Conservation (phyloP, 2,797 vertebrate genomes). For the Sebastes nivosus region DNA sequence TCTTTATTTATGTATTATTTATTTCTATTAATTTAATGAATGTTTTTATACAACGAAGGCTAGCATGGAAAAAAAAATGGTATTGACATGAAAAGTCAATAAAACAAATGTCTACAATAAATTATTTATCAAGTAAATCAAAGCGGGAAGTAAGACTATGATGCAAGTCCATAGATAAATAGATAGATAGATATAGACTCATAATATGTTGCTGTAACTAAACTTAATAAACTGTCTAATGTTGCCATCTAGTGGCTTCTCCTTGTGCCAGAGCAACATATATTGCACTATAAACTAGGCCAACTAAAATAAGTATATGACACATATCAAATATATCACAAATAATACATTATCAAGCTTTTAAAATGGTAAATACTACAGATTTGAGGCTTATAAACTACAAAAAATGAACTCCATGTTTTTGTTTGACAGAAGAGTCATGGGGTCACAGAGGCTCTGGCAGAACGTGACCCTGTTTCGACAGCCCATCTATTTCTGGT, state of each 20-base stretch:
- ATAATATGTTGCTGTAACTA: too few relatives aligned
- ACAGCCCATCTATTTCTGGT: constrained; percentile 10
- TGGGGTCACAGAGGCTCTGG: not conserved
- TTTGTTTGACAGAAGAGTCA: not conserved
- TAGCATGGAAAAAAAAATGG: not conserved
- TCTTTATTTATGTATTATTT: not conserved
- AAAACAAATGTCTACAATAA: too few relatives aligned
- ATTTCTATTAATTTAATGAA: not conserved
- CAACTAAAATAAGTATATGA: not conserved
- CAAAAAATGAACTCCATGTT: not conserved
- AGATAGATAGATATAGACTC: not conserved
- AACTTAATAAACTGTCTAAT: not conserved
- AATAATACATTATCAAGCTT: not conserved
- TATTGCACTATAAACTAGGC: not conserved
- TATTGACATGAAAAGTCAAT: not conserved
- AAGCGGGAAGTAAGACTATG: not conserved
- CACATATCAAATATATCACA: not conserved
- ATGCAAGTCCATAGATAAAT: not conserved
- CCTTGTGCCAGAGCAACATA: not conserved
- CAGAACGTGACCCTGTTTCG: constrained; percentile 53
- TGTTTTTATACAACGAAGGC: not conserved
- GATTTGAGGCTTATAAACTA: not conserved
- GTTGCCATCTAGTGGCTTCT: constrained; percentile 29
- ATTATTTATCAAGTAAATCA: too few relatives aligned
- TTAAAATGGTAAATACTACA: not conserved